Evolutionary conservation across 2,113 vertebrate species (phyloP).

Genomic region (Peucedramus taeniatus): DNA sequence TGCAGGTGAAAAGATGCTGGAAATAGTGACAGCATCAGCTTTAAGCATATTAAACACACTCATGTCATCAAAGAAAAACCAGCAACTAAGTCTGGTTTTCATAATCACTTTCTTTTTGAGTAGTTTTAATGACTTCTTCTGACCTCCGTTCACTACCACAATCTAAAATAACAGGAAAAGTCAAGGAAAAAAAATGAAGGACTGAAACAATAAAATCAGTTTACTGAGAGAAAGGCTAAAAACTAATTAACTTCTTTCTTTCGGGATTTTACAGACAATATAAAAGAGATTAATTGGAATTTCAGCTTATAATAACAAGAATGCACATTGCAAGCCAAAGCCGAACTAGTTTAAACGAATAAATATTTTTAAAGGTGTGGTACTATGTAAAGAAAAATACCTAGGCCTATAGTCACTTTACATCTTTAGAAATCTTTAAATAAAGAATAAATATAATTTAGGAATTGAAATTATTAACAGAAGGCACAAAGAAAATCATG

Average conservation of each 20-base stretch:
- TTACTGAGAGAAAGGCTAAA: neutral
- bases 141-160: neutral
- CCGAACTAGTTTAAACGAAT: neutral
- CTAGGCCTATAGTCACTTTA: neutral
- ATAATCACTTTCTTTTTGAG: neutral
- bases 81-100: neutral
- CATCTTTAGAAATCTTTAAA: neutral
- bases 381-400: neutral
- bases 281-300: neutral
- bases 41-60: neutral
- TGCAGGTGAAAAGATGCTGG: neutral
- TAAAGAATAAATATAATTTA: neutral
- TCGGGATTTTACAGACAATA: neutral
- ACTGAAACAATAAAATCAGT: neutral
- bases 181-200: neutral
- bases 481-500: neutral
- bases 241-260: neutral
- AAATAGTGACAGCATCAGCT: neutral
- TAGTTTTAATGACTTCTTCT: neutral
- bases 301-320: neutral
- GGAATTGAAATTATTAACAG: neutral
- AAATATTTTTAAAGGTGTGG: neutral
- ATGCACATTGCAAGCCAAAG: neutral
- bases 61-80: neutral
- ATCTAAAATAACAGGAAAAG: neutral